Evolutionary conservation across 2,113 vertebrate genomes (phyloP).

Genomic region (Leuciscus idus): DNA sequence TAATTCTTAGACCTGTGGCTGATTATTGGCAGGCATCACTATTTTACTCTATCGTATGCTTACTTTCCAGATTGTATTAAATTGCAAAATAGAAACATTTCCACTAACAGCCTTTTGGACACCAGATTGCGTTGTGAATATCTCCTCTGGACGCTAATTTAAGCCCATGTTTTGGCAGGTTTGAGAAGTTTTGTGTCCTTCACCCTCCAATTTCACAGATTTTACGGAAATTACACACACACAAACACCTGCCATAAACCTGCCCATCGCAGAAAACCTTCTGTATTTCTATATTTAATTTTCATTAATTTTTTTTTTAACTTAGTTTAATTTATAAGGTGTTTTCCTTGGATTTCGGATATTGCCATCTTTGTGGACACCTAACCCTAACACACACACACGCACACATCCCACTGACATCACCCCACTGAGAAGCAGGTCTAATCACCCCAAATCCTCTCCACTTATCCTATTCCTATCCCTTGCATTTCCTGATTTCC

Average conservation of each 20-base stretch:
- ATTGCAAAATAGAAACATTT: neutral
- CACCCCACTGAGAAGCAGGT: conserved; percentile 31
- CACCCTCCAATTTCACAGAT: neutral
- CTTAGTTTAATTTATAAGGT: no score
- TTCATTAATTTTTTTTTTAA: no score
- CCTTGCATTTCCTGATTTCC: neutral
- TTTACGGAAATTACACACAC: neutral
- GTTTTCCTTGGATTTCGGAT: no score
- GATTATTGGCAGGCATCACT: neutral
- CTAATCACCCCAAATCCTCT: conserved; percentile 27
- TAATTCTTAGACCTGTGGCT: conserved; percentile 2
- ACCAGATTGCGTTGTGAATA: neutral
- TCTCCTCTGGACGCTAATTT: neutral
- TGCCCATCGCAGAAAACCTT: no score
- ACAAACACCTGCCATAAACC: neutral
- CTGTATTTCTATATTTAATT: no score
- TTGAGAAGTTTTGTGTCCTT: neutral
- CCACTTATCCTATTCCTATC: conserved; percentile 19
- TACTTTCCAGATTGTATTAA: neutral
- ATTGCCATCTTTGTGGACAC: no score
- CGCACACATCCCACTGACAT: conserved; percentile 29
- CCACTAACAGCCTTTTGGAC: neutral
- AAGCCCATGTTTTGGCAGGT: neutral
- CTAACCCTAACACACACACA: neutral
- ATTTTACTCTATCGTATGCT: neutral